These are phyloP conservation scores for Squalus acanthias DNA, from an alignment of 2,797 vertebrate species.

Conservation along the genomic window DNA sequence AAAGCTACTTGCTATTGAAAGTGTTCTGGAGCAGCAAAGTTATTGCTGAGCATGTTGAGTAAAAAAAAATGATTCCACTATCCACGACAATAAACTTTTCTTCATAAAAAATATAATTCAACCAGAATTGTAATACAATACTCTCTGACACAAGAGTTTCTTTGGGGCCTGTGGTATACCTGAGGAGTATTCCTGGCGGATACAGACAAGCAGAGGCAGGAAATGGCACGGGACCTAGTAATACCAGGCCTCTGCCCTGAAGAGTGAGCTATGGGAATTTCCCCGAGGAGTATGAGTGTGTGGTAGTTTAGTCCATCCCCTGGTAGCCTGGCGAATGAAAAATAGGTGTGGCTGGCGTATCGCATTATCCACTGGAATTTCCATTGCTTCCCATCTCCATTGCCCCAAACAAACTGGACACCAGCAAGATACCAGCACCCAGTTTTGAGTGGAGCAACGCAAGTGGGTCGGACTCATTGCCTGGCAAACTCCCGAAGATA, in stretches of 20 bases:
- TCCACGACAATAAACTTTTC: neutral
- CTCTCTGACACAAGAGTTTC: neutral
- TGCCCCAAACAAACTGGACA: neutral
- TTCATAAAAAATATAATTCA: neutral
- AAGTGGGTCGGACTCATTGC: neutral
- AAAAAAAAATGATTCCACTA: neutral
- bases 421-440: neutral
- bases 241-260: neutral
- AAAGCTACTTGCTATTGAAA: neutral
- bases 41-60: neutral
- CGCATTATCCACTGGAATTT: neutral
- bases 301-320: neutral
- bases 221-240: neutral
- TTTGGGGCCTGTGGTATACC: neutral
- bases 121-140: neutral
- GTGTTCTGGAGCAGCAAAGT: neutral
- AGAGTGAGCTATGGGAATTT: neutral
- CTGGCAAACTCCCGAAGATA: neutral
- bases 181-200: neutral
- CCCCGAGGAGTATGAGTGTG: neutral
- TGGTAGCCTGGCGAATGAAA: neutral
- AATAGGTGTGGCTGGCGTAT: neutral
- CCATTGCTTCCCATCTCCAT: neutral
- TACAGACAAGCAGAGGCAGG: neutral
- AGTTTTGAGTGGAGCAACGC: neutral